Base-by-base conservation (phyloP, 2,797 vertebrate species). In the Siniperca scherzeri region DNA sequence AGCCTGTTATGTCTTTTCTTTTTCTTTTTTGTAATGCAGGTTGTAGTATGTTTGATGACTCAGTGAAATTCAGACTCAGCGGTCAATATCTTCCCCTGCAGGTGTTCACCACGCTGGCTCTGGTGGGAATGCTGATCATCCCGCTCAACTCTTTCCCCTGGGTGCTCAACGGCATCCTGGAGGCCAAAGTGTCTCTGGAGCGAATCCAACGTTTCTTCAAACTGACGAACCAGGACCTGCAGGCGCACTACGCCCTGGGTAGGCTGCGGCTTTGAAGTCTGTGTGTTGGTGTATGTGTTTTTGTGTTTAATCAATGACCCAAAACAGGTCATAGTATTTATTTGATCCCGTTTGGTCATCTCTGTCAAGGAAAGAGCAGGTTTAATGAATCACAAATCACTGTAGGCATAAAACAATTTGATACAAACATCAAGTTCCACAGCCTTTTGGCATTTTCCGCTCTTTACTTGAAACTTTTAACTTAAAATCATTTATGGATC, bases 91-190 rank as follows among this genome's bases (percentile, higher is more conserved):
- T 8, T 9, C 48, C 27, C 25, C 65, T 83, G 19, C 90, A 99
- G 99, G 98, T 99, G 17, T 99, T 99, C 91, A 99, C 98, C 11
- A 96, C 98, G 0, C 22, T 99, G 89, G 97, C 99, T 33, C 95
- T 99, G 78, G 97, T 99, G 0, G 96, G 95, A 30, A 97, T 99
- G 98, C 93, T 99, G 60, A 98, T 99, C 91, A 55, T 97, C 14
- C 99, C 99, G 0, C 97, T 99, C 75, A 99, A 99, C 83, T 79
- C 85, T 56, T 99, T 99, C 80, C 98, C 99, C 1, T 99, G 99
- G 99, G 97, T 99, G 33, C 94, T 99, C 86, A 99, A 97, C 68
- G 96, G 96, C 1, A 96, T 97, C 69, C 91, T 99, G 92, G 98
- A 99, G 87, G 96, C 98, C 84, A 98, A 97, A 93, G 98, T 99